Base-by-base conservation (phyloP, 2,113 vertebrate species). In the Ageneiosus marmoratus region DNA sequence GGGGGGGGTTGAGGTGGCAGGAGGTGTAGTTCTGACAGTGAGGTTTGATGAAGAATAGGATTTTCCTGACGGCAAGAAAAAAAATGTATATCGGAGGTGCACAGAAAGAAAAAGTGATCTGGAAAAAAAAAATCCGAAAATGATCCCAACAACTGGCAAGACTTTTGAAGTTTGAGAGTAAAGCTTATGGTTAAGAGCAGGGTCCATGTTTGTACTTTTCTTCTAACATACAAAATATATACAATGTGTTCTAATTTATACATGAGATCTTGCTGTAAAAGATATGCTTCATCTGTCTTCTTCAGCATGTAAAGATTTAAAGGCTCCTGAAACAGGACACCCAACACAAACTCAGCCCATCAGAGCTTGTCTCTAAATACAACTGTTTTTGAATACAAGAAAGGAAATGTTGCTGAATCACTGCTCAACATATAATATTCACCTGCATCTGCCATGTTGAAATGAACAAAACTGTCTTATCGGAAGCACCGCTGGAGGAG, bases 391-490 rank as follows among this genome's bases (percentile, higher is more conserved):
- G 37, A 55, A 55, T 6, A 79, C 15, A 37, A 3, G 58, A 29
- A 27, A 48, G 44, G 24, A 13, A 46, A 63, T 50, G 44, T 11
- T 65, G 41, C 77, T 53, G 37, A 65, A 80, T 50, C 44, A 80
- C 46, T 34, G 41, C 58, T 48, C 37, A 37, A 65, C 18, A 67
- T 34, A 32, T 24, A 67, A 50, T 46, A 79, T 62, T 79, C 77
- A 1, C 1, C 79, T 67, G 79, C 32, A 80, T 53, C 44, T 50
- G 62, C 24, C 24, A 24, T 9, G 32, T 13, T 50, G 34, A 69
- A 37, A 48, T 32, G 10, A 79, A 62, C 58, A 18, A 34, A 48
- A 44, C 60, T 48, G 80, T 60, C 67, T 81, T 32, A 46, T 72
- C 67, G 2, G n/a, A 37, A 24, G 53, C 53, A 15, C 51, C 4